A percentile compares a stretch with the other conserved stretches of the same genome.
Conservation (phyloP, 2,888 invertebrate species). For the Noctua pronuba region DNA sequence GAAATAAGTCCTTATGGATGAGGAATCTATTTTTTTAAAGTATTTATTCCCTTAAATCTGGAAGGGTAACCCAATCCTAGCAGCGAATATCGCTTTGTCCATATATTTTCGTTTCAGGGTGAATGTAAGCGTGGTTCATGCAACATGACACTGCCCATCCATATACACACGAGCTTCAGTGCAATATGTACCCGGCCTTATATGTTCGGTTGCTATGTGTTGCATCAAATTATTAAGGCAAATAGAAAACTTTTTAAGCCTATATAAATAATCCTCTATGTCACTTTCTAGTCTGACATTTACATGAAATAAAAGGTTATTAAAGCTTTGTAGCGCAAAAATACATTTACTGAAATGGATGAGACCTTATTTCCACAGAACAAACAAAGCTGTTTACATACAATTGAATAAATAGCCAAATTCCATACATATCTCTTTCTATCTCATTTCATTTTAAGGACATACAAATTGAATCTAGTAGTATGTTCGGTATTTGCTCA, state of each 20-base stretch:
- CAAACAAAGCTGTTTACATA: constrained; percentile 61
- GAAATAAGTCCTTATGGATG: neutral
- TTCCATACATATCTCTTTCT: constrained; percentile 27
- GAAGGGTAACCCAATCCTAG: neutral
- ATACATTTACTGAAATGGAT: constrained; percentile 23
- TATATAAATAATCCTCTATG: constrained; percentile 13
- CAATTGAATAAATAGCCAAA: constrained; percentile 51
- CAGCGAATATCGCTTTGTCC: constrained; percentile 2
- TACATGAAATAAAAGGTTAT: constrained; percentile 23
- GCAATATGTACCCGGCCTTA: constrained; percentile 30
- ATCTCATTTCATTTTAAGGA: constrained; percentile 41
- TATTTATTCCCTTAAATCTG: constrained; percentile 2
- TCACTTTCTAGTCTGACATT: constrained; percentile 15
- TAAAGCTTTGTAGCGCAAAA: constrained; percentile 11
- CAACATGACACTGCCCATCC: constrained; percentile 39
- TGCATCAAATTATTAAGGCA: constrained; percentile 12
- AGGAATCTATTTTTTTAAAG: constrained; percentile 11
- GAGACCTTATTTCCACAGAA: constrained; percentile 13
- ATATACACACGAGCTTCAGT: neutral
- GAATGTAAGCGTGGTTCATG: constrained; percentile 43
- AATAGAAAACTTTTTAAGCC: constrained; percentile 29
- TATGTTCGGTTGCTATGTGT: constrained; percentile 16
- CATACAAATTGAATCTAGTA: constrained; percentile 32
- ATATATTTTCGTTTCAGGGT: constrained; percentile 24
- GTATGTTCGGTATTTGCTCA: constrained; percentile 24